phyloP scores from a whole-genome alignment of 2,797 vertebrate genomes.

The Menidia menidia region DNA sequence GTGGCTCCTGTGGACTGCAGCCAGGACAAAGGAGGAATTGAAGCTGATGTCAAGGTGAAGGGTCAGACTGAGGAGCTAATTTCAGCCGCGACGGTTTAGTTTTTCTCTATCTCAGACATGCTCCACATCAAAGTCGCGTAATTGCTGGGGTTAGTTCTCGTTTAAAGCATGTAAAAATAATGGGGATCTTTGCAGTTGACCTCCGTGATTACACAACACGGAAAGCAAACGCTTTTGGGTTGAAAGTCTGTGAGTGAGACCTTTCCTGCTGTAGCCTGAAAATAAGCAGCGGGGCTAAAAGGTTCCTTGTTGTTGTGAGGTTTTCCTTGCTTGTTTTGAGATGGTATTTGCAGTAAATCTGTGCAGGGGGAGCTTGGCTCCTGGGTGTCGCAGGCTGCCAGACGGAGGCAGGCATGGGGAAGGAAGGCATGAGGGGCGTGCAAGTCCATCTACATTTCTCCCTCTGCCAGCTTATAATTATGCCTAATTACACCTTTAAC shows the following conservation, averaged over 20 bases:
- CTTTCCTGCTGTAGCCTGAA: slow-evolving; percentile 31
- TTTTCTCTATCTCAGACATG: slow-evolving; percentile 26
- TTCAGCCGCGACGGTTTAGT: slow-evolving; percentile 24
- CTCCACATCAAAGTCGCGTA: slow-evolving; percentile 37
- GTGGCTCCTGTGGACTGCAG: slow-evolving; percentile 37
- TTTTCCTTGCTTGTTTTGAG: slow-evolving; percentile 60
- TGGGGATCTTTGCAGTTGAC: slow-evolving; percentile 12
- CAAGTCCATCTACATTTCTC: slow-evolving; percentile 64
- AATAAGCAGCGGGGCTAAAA: slow-evolving; percentile 53
- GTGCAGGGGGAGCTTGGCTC: slow-evolving; percentile 64
- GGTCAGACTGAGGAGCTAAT: slow-evolving; percentile 41
- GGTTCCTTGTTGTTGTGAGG: slow-evolving; percentile 66
- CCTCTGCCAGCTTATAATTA: slow-evolving; percentile 81
- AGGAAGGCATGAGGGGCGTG: slow-evolving; percentile 61
- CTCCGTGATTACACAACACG: slow-evolving; percentile 19
- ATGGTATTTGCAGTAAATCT: slow-evolving; percentile 72
- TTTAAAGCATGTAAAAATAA: slow-evolving; percentile 18
- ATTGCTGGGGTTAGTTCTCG: slow-evolving; percentile 15
- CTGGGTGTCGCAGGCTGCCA: slow-evolving; percentile 61
- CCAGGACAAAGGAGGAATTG: slow-evolving; percentile 54
- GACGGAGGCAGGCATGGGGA: slow-evolving; percentile 55
- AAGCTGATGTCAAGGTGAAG: slow-evolving; percentile 50
- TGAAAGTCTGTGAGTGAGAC: not conserved
- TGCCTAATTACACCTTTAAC: slow-evolving; percentile 84
- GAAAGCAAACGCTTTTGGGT: slow-evolving; percentile 26